Percentiles rank a stretch among this genome's conserved stretches.
Conservation (phyloP, 2,888 invertebrate genomes). For the Drosophila atripex region DNA sequence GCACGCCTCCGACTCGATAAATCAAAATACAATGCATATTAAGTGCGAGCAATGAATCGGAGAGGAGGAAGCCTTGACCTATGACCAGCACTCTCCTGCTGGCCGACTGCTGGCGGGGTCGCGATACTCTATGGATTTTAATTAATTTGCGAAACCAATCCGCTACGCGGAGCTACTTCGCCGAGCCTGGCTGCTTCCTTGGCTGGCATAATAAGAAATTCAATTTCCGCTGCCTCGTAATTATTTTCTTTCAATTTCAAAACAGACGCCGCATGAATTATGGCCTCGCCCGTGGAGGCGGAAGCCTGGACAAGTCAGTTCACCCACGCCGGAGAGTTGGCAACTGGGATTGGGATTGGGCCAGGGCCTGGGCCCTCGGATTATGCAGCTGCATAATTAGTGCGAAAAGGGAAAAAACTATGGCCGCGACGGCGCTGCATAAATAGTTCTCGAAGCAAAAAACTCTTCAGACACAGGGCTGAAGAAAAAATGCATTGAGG, state of each 20-base stretch:
- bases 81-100: conserved; percentile 28
- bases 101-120: conserved; percentile 5
- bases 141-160: conserved; percentile 64
- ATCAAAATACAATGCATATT: conserved; percentile 71
- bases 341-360: conserved; percentile 33
- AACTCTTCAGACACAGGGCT: conserved; percentile 16
- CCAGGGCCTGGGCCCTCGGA: conserved; percentile 5
- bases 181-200: conserved; percentile 16
- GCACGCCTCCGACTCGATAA: conserved; percentile 62
- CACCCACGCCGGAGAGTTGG: conserved; percentile 64
- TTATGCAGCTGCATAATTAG: conserved; percentile 74
- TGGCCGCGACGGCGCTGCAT: conserved; percentile 52
- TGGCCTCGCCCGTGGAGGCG: conserved; percentile 57
- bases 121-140: conserved; percentile 69
- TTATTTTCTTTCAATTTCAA: conserved; percentile 79
- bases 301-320: conserved; percentile 33
- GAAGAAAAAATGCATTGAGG: conserved; percentile 12
- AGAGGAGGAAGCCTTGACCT: conserved; percentile 62
- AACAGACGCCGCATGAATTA: conserved; percentile 74
- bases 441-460: conserved; percentile 69
- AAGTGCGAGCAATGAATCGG: conserved; percentile 45
- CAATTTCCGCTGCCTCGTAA: conserved; percentile 77
- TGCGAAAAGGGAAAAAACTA: conserved; percentile 37
- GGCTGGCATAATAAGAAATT: conserved; percentile 73
- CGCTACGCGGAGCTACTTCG: conserved; percentile 6